phyloP scores from a whole-genome alignment of 1,140 invertebrate species.

The Homarus americanus region DNA sequence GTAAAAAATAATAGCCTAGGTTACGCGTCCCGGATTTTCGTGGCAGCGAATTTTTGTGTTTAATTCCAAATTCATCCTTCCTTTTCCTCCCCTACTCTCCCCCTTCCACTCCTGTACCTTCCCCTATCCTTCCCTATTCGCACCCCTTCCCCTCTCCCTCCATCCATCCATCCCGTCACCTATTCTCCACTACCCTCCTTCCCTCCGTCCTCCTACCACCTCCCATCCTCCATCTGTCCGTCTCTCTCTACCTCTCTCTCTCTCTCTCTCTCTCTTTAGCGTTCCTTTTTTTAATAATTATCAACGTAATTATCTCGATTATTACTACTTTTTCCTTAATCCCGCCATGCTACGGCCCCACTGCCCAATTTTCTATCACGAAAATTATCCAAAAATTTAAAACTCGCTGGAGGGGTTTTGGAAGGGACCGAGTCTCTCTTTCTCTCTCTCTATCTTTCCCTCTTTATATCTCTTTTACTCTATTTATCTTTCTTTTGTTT shows the following conservation, averaged over 20 bases:
- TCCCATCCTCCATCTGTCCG: too few relatives aligned
- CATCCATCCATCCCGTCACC: too few relatives aligned
- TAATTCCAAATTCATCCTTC: slow-evolving; percentile 9
- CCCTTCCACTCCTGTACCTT: background rate
- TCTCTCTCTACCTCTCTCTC: too few relatives aligned
- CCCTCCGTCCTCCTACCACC: too few relatives aligned
- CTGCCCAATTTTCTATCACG: slow-evolving; percentile 46
- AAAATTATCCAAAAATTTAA: slow-evolving; percentile 25
- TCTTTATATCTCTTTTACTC: slow-evolving; percentile 11
- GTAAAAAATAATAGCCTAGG: slow-evolving; percentile 16
- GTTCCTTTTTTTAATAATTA: slow-evolving; percentile 29
- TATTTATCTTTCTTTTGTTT: background rate
- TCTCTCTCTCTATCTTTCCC: slow-evolving; percentile 1
- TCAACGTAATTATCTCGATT: slow-evolving; percentile 46
- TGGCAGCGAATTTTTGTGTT: background rate
- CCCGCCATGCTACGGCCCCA: background rate
- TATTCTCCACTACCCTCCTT: too few relatives aligned
- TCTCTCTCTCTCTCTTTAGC: background rate
- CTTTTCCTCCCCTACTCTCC: background rate
- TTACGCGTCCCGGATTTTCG: background rate
- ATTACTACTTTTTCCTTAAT: slow-evolving; percentile 40
- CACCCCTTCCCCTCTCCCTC: too few relatives aligned
- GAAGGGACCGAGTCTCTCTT: too few relatives aligned
- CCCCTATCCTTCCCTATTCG: too few relatives aligned
- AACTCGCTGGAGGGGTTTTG: background rate